phyloP scores from a whole-genome alignment of 2,113 vertebrate species.

The Furnarius figulus region DNA sequence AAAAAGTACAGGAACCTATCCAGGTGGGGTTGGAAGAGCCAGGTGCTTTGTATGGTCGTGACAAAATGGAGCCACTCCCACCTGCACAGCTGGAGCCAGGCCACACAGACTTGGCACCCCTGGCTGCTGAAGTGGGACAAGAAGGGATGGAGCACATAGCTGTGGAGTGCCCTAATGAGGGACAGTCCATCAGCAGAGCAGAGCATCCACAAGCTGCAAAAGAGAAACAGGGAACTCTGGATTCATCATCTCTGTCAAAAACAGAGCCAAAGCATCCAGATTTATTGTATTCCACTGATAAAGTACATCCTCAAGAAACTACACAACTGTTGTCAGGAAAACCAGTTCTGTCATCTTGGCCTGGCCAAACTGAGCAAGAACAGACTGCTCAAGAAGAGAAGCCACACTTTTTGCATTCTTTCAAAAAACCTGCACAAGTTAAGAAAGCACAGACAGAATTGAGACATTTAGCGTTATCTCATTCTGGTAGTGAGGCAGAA shows the following conservation, averaged over 20 bases:
- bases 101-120: background rate
- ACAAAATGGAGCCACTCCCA: background rate
- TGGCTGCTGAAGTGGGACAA: background rate
- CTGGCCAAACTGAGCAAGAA: background rate
- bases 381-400: background rate
- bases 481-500: background rate
- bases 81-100: background rate
- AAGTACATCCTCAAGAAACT: background rate
- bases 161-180: background rate
- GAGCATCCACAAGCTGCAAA: background rate
- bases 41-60: background rate
- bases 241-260: background rate
- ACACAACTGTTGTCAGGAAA: background rate
- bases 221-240: background rate
- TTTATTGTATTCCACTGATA: background rate
- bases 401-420: background rate
- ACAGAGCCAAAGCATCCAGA: background rate
- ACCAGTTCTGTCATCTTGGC: background rate
- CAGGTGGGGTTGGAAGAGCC: background rate
- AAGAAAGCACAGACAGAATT: background rate
- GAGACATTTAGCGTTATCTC: background rate
- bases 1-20: background rate
- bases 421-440: background rate
- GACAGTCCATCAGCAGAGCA: background rate
- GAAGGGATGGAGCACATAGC: background rate